A percentile compares a stretch with the other conserved stretches of the same genome.
These are phyloP conservation scores for Mionectes olivaceus DNA, from an alignment of 2,797 vertebrate genomes.

Conservation along the genomic window DNA sequence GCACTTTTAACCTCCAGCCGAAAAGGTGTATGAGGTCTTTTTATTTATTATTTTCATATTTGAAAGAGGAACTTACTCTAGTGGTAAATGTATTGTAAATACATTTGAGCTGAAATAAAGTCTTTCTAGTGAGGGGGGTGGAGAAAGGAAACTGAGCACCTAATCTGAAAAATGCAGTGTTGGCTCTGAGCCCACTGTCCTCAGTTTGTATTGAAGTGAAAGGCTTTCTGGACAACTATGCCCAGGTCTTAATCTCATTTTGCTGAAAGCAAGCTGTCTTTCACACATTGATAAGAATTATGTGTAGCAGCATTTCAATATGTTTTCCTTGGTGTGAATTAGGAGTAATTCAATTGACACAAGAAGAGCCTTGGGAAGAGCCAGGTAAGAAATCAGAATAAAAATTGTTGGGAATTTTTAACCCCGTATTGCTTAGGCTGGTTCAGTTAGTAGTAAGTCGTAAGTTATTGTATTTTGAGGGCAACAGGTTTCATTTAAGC, in stretches of 20 bases:
- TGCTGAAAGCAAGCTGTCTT: background rate
- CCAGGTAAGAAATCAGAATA: background rate
- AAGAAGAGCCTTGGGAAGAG: background rate
- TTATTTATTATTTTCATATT: background rate
- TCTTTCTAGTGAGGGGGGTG: background rate
- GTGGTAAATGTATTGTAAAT: background rate
- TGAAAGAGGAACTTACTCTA: background rate
- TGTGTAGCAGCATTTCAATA: background rate
- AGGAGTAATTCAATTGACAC: background rate
- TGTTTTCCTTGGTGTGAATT: background rate
- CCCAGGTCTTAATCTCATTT: background rate
- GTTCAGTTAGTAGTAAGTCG: background rate
- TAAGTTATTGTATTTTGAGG: background rate
- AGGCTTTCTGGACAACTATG: background rate
- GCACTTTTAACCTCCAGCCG: background rate
- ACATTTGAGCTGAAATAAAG: constrained; percentile 10
- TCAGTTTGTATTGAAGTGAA: background rate
- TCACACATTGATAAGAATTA: background rate
- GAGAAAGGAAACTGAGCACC: background rate
- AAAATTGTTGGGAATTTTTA: background rate
- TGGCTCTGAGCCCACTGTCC: background rate
- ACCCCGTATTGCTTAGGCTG: background rate
- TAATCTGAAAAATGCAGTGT: background rate
- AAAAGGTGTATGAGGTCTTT: background rate
- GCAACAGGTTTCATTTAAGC: background rate